phyloP scores from a whole-genome alignment of 2,888 invertebrate species.

The Sphecodes monilicornis region DNA sequence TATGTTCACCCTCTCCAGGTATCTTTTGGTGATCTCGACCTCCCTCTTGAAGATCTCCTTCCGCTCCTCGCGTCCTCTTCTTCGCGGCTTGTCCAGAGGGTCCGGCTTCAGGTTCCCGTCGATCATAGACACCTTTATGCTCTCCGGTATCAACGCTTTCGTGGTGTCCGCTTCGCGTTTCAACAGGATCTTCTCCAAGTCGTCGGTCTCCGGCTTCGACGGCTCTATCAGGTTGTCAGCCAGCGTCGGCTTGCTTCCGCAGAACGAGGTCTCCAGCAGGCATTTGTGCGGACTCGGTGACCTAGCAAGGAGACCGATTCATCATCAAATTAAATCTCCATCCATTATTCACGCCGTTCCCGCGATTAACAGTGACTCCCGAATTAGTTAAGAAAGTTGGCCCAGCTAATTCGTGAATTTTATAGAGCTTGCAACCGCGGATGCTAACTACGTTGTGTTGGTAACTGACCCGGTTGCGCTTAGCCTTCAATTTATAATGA shows the following conservation, averaged over 20 bases:
- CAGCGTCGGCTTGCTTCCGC: slow-evolving; percentile 91
- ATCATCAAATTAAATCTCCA: neutral
- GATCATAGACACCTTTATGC: slow-evolving; percentile 85
- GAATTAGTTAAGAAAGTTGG: too few species aligned
- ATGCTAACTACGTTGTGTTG: too few species aligned
- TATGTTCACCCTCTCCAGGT: slow-evolving; percentile 82
- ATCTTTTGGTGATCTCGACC: slow-evolving; percentile 83
- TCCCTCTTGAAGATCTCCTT: slow-evolving; percentile 83
- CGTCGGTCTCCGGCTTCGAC: slow-evolving; percentile 86
- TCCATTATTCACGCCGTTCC: neutral
- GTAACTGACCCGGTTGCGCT: too few species aligned
- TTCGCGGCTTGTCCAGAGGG: slow-evolving; percentile 87
- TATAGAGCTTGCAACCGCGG: too few species aligned
- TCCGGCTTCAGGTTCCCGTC: slow-evolving; percentile 89
- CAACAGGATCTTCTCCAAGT: slow-evolving; percentile 86
- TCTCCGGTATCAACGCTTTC: slow-evolving; percentile 88
- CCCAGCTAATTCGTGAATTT: too few species aligned
- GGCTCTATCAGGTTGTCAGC: slow-evolving; percentile 80
- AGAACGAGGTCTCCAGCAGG: slow-evolving; percentile 95
- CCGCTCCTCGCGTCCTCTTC: slow-evolving; percentile 81
- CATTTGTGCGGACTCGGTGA: slow-evolving; percentile 96
- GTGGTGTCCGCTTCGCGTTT: slow-evolving; percentile 88
- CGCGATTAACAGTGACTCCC: too few species aligned
- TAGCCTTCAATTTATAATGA: too few species aligned
- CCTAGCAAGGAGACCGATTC: slow-evolving; percentile 79